A percentile compares a stretch with the other conserved stretches of the same genome.
phyloP scores from a whole-genome alignment of 2,113 vertebrate species.

The Progne subis region DNA sequence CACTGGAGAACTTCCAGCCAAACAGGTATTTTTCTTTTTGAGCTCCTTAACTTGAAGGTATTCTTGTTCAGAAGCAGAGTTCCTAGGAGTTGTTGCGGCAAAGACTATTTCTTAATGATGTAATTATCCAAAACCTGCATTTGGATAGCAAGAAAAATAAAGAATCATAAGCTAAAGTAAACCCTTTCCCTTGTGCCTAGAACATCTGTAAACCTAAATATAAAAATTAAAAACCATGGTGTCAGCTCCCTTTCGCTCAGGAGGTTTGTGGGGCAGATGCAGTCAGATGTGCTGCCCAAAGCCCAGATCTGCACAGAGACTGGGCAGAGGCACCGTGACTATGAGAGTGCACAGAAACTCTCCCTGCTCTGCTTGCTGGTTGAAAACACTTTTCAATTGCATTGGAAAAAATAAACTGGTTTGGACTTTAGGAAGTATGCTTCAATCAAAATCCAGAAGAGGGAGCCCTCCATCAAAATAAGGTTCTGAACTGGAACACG shows the following conservation, averaged over 20 bases:
- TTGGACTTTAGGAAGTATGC: not conserved
- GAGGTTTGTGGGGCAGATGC: not conserved
- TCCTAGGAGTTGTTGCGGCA: not conserved
- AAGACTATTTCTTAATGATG: not conserved
- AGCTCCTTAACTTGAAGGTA: not conserved
- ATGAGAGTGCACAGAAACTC: not conserved
- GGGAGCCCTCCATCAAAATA: conserved; percentile 66
- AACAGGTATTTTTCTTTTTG: not conserved
- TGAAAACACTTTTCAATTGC: not conserved
- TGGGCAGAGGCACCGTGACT: not conserved
- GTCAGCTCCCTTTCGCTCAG: not conserved
- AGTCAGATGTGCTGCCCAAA: not conserved
- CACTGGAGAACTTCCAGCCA: not conserved
- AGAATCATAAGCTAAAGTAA: not conserved
- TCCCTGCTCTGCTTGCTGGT: not conserved
- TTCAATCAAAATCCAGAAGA: conserved; percentile 53
- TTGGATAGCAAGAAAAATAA: not conserved
- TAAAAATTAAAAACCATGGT: not conserved
- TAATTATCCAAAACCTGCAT: not conserved
- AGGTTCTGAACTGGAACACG: not conserved
- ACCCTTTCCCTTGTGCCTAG: not conserved
- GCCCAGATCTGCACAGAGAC: fast-evolving
- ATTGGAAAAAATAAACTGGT: not conserved
- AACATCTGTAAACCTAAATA: not conserved
- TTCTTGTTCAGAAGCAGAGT: not conserved